Conservation (phyloP, 2,113 vertebrate genomes). For the Rhinogobius similis region DNA sequence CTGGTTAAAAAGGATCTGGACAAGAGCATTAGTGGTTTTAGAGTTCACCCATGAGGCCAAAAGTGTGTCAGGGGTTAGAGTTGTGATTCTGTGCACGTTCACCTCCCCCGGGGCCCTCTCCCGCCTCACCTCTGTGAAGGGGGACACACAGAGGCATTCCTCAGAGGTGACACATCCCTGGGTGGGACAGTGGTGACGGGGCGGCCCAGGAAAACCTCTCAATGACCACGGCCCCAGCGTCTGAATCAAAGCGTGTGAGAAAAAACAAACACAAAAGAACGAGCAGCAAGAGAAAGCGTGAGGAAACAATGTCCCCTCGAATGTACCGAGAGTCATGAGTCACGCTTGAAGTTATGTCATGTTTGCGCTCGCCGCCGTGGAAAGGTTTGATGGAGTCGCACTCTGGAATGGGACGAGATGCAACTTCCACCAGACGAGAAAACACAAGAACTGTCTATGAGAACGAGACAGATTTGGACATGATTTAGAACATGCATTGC, state of each 20-base stretch:
- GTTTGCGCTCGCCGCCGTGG: too few species aligned
- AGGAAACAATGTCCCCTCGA: background rate
- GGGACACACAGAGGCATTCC: conserved; percentile 56
- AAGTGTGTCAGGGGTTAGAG: background rate
- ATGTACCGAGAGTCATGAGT: conserved; percentile 20
- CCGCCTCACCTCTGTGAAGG: conserved; percentile 31
- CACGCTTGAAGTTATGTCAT: conserved; percentile 14
- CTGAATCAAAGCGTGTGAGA: conserved; percentile 16
- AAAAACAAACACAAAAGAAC: conserved; percentile 25
- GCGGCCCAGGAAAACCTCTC: conserved; percentile 60
- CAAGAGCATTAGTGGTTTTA: too few species aligned
- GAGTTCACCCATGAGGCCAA: background rate
- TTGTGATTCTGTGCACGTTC: conserved; percentile 61
- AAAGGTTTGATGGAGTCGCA: too few species aligned
- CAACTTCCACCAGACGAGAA: too few species aligned
- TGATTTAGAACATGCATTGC: too few species aligned
- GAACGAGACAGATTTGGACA: too few species aligned
- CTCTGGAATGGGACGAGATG: too few species aligned
- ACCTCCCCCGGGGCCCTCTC: conserved; percentile 28
- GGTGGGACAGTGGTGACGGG: conserved; percentile 67
- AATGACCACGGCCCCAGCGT: conserved; percentile 50
- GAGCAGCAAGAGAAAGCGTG: conserved; percentile 34
- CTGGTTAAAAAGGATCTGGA: too few species aligned
- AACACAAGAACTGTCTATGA: too few species aligned
- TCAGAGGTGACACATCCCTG: conserved; percentile 70